Conservation (phyloP, 2,888 invertebrate genomes). For the Anaspis maculata region DNA sequence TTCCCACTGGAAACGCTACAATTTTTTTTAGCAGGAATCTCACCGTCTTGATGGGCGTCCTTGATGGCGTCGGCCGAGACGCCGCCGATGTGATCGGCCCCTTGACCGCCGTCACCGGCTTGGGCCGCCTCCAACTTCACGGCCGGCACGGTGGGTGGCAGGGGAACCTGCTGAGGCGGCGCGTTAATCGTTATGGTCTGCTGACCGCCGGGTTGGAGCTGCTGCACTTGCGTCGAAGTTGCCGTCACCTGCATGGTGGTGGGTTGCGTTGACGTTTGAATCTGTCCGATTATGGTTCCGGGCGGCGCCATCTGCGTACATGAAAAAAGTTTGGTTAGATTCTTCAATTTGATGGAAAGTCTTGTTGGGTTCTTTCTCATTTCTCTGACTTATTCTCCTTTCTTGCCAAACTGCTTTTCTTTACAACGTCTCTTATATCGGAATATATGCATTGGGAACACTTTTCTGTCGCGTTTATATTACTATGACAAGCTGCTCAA, state of each 20-base stretch:
- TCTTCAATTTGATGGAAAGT: too few relatives aligned
- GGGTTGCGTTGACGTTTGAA: conserved; percentile 33
- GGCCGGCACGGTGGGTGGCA: conserved; percentile 30
- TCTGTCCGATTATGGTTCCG: conserved; percentile 43
- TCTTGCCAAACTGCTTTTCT: too few relatives aligned
- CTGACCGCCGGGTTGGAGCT: conserved; percentile 23
- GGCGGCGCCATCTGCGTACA: conserved; percentile 47
- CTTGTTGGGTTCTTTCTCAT: too few relatives aligned
- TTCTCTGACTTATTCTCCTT: too few relatives aligned
- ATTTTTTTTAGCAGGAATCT: too few relatives aligned
- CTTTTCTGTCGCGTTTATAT: too few relatives aligned
- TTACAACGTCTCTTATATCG: too few relatives aligned
- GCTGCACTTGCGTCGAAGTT: conserved; percentile 33
- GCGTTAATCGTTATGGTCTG: conserved; percentile 32
- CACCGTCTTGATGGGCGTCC: conserved; percentile 6
- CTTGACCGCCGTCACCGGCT: conserved; percentile 6
- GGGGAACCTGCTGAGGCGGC: conserved; percentile 33
- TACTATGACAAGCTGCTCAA: too few relatives aligned
- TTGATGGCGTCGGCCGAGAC: conserved; percentile 4
- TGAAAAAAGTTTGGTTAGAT: conserved; percentile 27
- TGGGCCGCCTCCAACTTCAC: conserved; percentile 17
- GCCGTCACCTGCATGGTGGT: conserved; percentile 34
- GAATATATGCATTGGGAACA: too few relatives aligned
- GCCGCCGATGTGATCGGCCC: conserved; percentile 3
- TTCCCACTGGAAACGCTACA: too few relatives aligned